phyloP scores from a whole-genome alignment of 2,888 invertebrate genomes.

The Chironomus riparius region DNA sequence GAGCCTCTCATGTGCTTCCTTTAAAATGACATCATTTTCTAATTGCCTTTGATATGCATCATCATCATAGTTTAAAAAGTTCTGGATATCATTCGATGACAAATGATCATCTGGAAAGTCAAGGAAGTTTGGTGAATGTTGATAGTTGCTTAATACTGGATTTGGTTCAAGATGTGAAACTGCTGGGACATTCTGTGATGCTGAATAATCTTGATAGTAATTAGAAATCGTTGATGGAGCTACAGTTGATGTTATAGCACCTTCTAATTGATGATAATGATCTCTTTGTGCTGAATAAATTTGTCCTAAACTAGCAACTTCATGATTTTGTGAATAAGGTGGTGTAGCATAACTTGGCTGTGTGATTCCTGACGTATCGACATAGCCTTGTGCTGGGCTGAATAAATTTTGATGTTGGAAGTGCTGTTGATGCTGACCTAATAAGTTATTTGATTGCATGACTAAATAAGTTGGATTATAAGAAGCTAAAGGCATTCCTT shows the following conservation, averaged over 20 bases:
- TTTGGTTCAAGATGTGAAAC: slow-evolving; percentile 12
- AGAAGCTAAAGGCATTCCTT: slow-evolving; percentile 36
- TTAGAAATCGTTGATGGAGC: background rate
- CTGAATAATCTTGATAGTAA: background rate
- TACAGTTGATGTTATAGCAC: background rate
- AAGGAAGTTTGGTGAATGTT: slow-evolving; percentile 13
- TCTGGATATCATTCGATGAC: background rate
- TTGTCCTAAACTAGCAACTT: slow-evolving; percentile 41
- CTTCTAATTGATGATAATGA: slow-evolving; percentile 3
- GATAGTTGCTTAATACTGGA: background rate
- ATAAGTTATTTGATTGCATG: slow-evolving; percentile 42
- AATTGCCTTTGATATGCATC: slow-evolving; percentile 29
- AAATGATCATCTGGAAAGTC: slow-evolving; percentile 2
- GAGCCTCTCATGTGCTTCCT: slow-evolving; percentile 32
- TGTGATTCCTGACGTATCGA: slow-evolving; percentile 40
- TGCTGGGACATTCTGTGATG: background rate
- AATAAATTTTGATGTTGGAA: slow-evolving; percentile 39
- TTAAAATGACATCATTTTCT: slow-evolving; percentile 35
- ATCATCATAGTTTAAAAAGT: background rate
- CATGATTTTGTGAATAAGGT: slow-evolving; percentile 41
- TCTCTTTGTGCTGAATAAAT: slow-evolving; percentile 32
- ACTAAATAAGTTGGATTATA: slow-evolving; percentile 41
- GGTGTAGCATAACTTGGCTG: background rate
- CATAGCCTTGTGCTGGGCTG: slow-evolving; percentile 46
- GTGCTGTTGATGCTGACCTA: slow-evolving; percentile 38